Evolutionary conservation across 1,140 invertebrate species (phyloP), one percentile per base, ranked within the genome.

Genomic region (Bombus waltoni): DNA sequence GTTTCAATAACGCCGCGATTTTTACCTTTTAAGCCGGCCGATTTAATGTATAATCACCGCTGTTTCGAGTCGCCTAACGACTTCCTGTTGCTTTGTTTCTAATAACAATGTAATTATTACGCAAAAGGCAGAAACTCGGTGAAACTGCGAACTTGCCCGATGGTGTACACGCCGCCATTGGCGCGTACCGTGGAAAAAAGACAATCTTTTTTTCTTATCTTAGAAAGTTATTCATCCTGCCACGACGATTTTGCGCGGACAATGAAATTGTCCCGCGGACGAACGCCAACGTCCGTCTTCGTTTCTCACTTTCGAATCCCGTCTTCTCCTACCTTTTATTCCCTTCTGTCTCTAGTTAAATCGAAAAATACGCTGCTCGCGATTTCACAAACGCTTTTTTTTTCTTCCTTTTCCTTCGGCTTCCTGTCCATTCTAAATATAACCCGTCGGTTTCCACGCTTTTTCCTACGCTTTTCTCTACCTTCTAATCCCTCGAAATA

Each of bases 71-170:
- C 82, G 59, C 42, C 57, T 85, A 85, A 85, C 71, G 53, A 87
- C 82, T 81, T 87, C 83, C 86, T 76, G 42, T 87, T 62, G 76
- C 86, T 80, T 87, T 85, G 82, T 87, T 87, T 72, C 76, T 85
- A 87, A 87, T 87, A 71, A 81, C 86, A 80, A 85, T 80, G 86
- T 85, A 85, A 87, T 87, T 85, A 85, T 87, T 87, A 85, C 86
- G 86, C 86, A 87, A 87, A 87, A 81, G 74, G 81, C 86, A 79
- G 81, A 87, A 87, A 84, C 86, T 59, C 86, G 81, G 86, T 87
- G 86, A 87, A 87, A 87, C 81, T 79, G 2, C 10, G 32, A 57
- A 32, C 59, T 35, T 87, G 57, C 38, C 18, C 81, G 80, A 70
- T 35, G 68, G 59, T 66, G 72, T 83, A 22, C 70, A 40, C 53